Conservation (phyloP, 2,888 invertebrate species). For the Isoperla grammatica region DNA sequence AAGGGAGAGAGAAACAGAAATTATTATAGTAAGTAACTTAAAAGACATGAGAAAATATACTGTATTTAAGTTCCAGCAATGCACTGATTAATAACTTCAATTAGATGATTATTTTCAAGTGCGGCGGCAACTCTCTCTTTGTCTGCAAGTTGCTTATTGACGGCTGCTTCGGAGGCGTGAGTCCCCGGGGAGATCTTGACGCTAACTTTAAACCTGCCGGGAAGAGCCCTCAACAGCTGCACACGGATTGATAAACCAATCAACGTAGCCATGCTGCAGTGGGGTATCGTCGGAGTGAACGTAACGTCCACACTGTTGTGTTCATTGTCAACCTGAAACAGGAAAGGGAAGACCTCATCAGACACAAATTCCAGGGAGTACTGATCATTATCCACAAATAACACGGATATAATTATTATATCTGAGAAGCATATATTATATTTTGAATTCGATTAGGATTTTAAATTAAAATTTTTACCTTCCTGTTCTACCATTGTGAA, state of each 20-base stretch:
- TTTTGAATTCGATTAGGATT: too few relatives aligned
- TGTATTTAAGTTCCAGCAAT: too few relatives aligned
- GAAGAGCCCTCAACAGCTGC: conserved; percentile 78
- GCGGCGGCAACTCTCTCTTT: conserved; percentile 98
- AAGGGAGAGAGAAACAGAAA: too few relatives aligned
- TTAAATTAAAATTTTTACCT: too few relatives aligned
- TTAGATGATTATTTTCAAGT: conserved; percentile 84
- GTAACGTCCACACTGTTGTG: conserved; percentile 65
- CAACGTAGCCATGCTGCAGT: conserved; percentile 97
- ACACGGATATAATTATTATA: background rate
- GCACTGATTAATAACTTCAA: conserved; percentile 94
- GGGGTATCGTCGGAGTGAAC: conserved; percentile 98
- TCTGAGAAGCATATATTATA: background rate
- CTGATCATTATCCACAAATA: background rate
- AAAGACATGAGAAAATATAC: too few relatives aligned
- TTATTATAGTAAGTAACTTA: too few relatives aligned
- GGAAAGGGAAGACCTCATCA: conserved; percentile 29
- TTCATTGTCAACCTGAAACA: conserved; percentile 61
- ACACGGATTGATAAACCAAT: conserved; percentile 90
- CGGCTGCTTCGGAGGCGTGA: conserved; percentile 85
- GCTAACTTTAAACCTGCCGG: conserved; percentile 73
- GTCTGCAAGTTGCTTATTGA: conserved; percentile 96
- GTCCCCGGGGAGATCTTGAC: conserved; percentile 89
- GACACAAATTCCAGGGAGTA: too few relatives aligned
- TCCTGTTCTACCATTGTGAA: too few relatives aligned